Conservation (phyloP, 2,113 vertebrate genomes). For the Cephalophus harveyi region DNA sequence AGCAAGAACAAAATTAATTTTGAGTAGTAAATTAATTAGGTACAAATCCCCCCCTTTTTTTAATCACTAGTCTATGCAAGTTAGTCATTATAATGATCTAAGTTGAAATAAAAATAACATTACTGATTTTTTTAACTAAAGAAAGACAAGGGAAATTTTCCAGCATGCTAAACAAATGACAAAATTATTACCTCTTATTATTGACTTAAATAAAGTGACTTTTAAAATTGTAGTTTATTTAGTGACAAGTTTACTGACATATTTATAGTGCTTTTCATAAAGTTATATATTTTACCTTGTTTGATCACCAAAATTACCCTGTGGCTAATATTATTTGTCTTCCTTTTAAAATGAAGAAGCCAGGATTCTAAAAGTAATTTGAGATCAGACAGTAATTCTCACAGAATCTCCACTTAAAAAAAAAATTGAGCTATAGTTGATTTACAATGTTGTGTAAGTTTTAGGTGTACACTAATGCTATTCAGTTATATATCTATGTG, state of each 20-base stretch:
- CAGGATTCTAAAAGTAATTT: background rate
- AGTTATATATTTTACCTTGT: background rate
- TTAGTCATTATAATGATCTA: background rate
- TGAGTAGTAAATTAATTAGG: slow-evolving; percentile 23
- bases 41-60: background rate
- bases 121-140: background rate
- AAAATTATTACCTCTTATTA: background rate
- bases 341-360: background rate
- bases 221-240: background rate
- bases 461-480: background rate
- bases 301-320: background rate
- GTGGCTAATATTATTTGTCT: background rate
- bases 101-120: background rate
- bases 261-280: background rate
- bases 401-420: background rate
- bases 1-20: background rate
- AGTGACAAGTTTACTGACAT: background rate
- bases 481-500: background rate
- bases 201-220: background rate
- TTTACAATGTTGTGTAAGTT: background rate
- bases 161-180: background rate
- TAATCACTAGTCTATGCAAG: background rate
- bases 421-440: background rate
- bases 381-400: background rate
- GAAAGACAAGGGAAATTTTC: background rate